A percentile compares a stretch with the other conserved stretches of the same genome.
Conservation (phyloP, 2,113 vertebrate genomes). For the Crotalus helleri region DNA sequence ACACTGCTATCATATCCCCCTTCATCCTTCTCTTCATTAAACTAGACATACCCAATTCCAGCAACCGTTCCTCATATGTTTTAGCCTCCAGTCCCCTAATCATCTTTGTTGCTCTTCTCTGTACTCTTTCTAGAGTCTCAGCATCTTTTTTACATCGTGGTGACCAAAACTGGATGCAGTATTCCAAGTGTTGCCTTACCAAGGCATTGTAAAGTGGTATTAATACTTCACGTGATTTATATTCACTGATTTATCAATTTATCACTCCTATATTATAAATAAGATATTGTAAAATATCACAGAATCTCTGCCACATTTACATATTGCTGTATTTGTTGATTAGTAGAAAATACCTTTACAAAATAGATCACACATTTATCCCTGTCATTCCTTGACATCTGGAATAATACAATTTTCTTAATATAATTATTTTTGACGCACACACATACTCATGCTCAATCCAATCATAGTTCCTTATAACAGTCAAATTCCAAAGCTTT, state of each 20-base stretch:
- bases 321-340: neutral
- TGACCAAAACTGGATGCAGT: no score
- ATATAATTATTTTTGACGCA: neutral
- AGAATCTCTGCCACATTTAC: neutral
- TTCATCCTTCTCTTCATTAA: no score
- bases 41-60: no score
- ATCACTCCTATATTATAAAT: neutral
- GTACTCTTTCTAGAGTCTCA: no score
- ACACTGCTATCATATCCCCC: no score
- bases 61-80: no score
- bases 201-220: no score
- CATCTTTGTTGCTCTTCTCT: no score
- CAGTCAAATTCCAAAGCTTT: neutral
- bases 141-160: no score
- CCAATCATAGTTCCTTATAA: neutral
- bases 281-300: neutral
- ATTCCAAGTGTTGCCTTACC: no score
- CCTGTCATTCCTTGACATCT: neutral
- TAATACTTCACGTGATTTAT: no score
- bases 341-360: neutral
- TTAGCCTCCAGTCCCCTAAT: no score
- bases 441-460: neutral
- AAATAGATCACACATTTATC: neutral
- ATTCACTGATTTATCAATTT: neutral
- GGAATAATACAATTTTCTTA: neutral